phyloP scores from a whole-genome alignment of 2,888 invertebrate species.

The Merodon equestris region DNA sequence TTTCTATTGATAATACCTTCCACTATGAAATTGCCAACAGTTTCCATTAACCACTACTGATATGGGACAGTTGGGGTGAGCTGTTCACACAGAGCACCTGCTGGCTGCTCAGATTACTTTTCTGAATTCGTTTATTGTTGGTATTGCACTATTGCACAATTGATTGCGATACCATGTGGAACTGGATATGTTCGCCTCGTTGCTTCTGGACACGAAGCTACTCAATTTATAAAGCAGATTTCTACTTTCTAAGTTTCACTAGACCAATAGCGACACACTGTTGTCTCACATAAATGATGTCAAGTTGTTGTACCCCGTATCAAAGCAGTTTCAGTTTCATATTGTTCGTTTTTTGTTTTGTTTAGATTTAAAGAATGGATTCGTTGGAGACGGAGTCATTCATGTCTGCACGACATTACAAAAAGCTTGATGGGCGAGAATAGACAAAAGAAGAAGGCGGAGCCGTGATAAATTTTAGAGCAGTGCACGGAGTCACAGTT shows the following conservation, averaged over 20 bases:
- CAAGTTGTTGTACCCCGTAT: conserved; percentile 27
- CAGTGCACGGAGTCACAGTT: conserved; percentile 33
- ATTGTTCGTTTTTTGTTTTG: too few relatives aligned
- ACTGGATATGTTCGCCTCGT: conserved; percentile 25
- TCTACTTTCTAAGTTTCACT: conserved; percentile 4
- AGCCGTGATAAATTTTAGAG: conserved; percentile 14
- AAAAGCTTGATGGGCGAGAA: background rate
- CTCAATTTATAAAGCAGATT: conserved; percentile 50
- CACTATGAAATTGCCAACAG: conserved; percentile 54
- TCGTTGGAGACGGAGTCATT: conserved; percentile 5
- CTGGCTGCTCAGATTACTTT: conserved; percentile 41
- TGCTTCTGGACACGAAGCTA: conserved; percentile 39
- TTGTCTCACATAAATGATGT: conserved; percentile 38
- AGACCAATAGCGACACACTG: conserved; percentile 42
- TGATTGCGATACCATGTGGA: conserved; percentile 52
- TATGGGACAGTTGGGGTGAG: conserved; percentile 1
- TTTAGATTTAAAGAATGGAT: conserved; percentile 10
- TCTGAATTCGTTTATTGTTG: conserved; percentile 53
- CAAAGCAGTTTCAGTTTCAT: conserved; percentile 21
- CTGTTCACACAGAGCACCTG: conserved; percentile 43
- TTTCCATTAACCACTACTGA: conserved; percentile 48
- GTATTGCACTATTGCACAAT: conserved; percentile 53
- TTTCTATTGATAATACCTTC: conserved; percentile 51
- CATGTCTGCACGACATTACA: conserved; percentile 21
- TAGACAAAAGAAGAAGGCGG: conserved; percentile 11